Evolutionary conservation across 2,113 vertebrate species (phyloP), one percentile per base, ranked within the genome.

Genomic region (Gavia stellata): DNA sequence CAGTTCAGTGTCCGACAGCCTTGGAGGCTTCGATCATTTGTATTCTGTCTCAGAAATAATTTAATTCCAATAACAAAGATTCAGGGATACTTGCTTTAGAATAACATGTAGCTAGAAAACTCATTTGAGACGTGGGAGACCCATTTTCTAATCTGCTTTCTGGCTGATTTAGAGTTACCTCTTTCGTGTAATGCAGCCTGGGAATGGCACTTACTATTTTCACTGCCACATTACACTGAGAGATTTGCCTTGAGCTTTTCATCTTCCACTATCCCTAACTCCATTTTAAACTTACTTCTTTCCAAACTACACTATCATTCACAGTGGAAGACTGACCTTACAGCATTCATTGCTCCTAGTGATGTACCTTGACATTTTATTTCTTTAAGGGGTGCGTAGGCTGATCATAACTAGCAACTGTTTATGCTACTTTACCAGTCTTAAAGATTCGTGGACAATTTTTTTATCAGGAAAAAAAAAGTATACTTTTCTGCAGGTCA

Each of bases 11-110:
- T 85, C 77, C 9, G 3, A 67, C 56, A 90, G 47, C 14, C 70
- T 89, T 87, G 21, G 33, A 94, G 36, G 19, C 24, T 89, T 87
- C 17, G 13, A 10, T 75, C 68, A 79, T 68, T 71, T 29, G 14
- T 89, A 25, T 15, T 81, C 67, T 89, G 18, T 61, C 75, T 90
- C 73, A 73, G 78, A 82, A 96, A 95, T 85, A 67, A 91, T 92
- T 94, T 81, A 68, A 88, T 81, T 93, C 49, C 65, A 89, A 75
- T 86, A 88, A 88, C 8, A 88, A 79, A 93, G 50, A 94, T 94
- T 94, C 81, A 87, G 52, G 12, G 36, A 47, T 26, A 21, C 26
- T 79, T 85, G 19, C 68, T 89, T 82, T 45, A 83, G 75, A 92
- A 86, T 84, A 92, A 29, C 4, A 33, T 52, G 36, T 26, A 31